A percentile compares a stretch with the other conserved stretches of the same genome.
phyloP scores from a whole-genome alignment of 1,140 invertebrate genomes.

The Maconellicoccus hirsutus region DNA sequence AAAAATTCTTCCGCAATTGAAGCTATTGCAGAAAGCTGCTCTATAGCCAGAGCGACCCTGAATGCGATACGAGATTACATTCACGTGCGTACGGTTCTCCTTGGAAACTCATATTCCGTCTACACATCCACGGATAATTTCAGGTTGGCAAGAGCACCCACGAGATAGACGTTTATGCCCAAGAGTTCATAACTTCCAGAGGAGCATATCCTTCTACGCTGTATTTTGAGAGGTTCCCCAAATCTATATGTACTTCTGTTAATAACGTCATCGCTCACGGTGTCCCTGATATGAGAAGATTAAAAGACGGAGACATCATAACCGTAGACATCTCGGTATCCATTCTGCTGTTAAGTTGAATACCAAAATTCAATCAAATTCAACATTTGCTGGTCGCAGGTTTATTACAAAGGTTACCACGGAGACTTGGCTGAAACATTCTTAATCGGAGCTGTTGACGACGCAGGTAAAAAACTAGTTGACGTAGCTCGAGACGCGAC shows the following conservation, averaged over 20 bases:
- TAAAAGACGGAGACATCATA: conserved; percentile 77
- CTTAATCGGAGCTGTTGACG: conserved; percentile 68
- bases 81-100: too few relatives aligned
- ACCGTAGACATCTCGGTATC: conserved; percentile 74
- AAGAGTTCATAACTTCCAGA: conserved; percentile 54
- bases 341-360: too few relatives aligned
- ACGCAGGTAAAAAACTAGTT: conserved; percentile 53
- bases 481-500: conserved; percentile 57
- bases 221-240: conserved; percentile 74
- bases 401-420: conserved; percentile 74
- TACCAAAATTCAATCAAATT: too few relatives aligned
- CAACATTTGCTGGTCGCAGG: too few relatives aligned
- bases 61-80: too few relatives aligned
- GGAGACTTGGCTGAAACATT: conserved; percentile 87
- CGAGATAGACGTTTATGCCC: conserved; percentile 65
- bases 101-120: too few relatives aligned
- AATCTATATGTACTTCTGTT: conserved; percentile 88
- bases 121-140: too few relatives aligned
- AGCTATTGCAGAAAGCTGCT: too few relatives aligned
- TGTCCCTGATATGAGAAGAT: conserved; percentile 72
- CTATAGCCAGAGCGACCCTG: too few relatives aligned
- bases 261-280: conserved; percentile 93
- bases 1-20: too few relatives aligned
- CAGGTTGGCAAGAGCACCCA: conserved; percentile 80
- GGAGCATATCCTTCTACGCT: conserved; percentile 83